Base-by-base conservation (phyloP, 2,888 invertebrate genomes). In the Sarcophaga variegata region DNA sequence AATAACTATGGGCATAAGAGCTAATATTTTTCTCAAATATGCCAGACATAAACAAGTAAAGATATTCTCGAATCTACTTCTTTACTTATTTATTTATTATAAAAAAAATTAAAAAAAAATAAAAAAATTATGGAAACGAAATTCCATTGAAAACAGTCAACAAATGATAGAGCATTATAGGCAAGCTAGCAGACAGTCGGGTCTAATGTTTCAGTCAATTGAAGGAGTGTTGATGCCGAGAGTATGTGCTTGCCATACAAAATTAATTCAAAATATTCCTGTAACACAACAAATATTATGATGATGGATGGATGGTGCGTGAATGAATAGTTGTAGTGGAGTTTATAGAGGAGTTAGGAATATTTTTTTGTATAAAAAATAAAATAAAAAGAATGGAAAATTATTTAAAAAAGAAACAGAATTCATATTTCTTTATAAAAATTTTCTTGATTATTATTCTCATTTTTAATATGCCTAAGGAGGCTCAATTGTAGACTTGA, bases 261-360 rank as follows among this genome's bases (percentile, higher is more conserved):
- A 83, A 79, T 79, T 14, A 83, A 79, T 79, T 74, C 64, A 74
- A 69, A 11, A 63, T 49, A 67, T 74, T 67, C 17, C 60, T 54
- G 1, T 62, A 20, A 37, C 22, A 70, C 25, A 45, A 54, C 20
- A 12, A 17, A 66, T 37, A 45, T 22, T 37, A 45, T 22, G 37
- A 66, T 37, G 37, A 77, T 54, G 22, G 14, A 37, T 37, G 8
- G 8, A 37, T 37, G 37, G 37, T 37, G 17, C 2, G 14, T 54
- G 54, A 54, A 37, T 37, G 10, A 10, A 37, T 37, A 10, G 37
- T 37, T 37, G 37, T 37, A 37, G 37, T 37, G 37, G 37, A 37
- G 37, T 37, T 37, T 2, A 8, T 8, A 8, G 37, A 37, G 37
- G 37, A 37, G 37, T 37, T 37, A 37, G 0, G 37, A 54, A 54